These are phyloP conservation scores for Xanthorhoe spadicearia DNA, from an alignment of 2,888 invertebrate genomes.

Conservation along the genomic window DNA sequence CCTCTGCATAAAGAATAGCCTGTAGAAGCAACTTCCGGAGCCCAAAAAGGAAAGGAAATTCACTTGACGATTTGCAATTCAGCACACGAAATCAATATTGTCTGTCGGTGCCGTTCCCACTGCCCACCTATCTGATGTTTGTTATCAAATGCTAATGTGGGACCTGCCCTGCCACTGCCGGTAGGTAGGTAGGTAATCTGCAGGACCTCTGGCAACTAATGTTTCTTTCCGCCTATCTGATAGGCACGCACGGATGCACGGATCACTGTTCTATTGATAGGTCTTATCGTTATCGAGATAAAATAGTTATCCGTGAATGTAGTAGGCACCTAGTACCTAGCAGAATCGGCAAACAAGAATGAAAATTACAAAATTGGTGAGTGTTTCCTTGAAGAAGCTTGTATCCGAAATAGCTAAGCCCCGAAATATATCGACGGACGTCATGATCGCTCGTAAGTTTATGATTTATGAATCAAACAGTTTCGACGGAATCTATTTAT, in stretches of 20 bases:
- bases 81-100: slow-evolving; percentile 62
- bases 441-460: slow-evolving; percentile 58
- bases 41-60: slow-evolving; percentile 79
- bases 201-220: too few species aligned
- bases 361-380: neutral
- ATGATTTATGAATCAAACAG: slow-evolving; percentile 66
- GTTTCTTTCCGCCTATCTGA: too few species aligned
- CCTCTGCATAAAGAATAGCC: slow-evolving; percentile 60
- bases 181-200: too few species aligned
- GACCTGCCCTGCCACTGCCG: neutral
- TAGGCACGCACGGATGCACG: too few species aligned
- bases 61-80: slow-evolving; percentile 72
- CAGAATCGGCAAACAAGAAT: too few species aligned
- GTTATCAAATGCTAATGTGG: slow-evolving; percentile 46
- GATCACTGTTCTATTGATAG: too few species aligned
- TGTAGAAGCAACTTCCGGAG: slow-evolving; percentile 71
- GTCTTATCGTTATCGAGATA: too few species aligned
- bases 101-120: slow-evolving; percentile 59
- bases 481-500: slow-evolving; percentile 75
- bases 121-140: slow-evolving; percentile 54
- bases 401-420: slow-evolving; percentile 30
- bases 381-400: slow-evolving; percentile 1
- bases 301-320: too few species aligned
- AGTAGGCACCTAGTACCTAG: neutral
- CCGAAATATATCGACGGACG: slow-evolving; percentile 46